Percentiles rank a stretch among this genome's conserved stretches.
Evolutionary conservation across 1,140 invertebrate species (phyloP).

Genomic region (Lerema accius): DNA sequence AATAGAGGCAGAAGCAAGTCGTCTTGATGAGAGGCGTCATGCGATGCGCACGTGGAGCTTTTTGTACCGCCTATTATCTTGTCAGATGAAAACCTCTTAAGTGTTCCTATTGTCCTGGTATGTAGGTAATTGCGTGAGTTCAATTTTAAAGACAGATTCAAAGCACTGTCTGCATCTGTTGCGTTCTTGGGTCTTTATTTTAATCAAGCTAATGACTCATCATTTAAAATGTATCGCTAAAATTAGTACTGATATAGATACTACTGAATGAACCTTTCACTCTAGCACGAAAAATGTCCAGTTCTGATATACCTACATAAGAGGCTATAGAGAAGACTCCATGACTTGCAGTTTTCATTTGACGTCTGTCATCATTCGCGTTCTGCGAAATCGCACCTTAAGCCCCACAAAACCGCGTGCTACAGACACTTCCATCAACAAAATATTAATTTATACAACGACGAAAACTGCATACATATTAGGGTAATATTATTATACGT

Average conservation of each 20-base stretch:
- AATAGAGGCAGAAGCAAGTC: conserved; percentile 42
- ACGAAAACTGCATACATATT: conserved; percentile 12
- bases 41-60: conserved; percentile 64
- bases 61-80: conserved; percentile 66
- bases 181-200: not conserved
- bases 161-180: not conserved
- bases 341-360: too few relatives aligned
- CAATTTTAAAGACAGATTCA: conserved; percentile 13
- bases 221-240: too few relatives aligned
- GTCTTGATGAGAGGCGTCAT: conserved; percentile 62
- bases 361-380: too few relatives aligned
- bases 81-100: conserved; percentile 60
- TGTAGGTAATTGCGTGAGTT: conserved; percentile 43
- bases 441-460: conserved; percentile 14
- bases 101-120: conserved; percentile 59
- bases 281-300: too few relatives aligned
- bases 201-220: not conserved
- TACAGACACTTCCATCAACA: conserved; percentile 1
- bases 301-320: too few relatives aligned
- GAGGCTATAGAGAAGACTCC: too few relatives aligned
- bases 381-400: too few relatives aligned
- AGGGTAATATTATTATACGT: conserved; percentile 17
- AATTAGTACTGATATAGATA: too few relatives aligned
- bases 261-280: too few relatives aligned
- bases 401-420: too few relatives aligned